Base-by-base conservation (phyloP, 2,888 invertebrate species). In the Notocelia uddmanniana region DNA sequence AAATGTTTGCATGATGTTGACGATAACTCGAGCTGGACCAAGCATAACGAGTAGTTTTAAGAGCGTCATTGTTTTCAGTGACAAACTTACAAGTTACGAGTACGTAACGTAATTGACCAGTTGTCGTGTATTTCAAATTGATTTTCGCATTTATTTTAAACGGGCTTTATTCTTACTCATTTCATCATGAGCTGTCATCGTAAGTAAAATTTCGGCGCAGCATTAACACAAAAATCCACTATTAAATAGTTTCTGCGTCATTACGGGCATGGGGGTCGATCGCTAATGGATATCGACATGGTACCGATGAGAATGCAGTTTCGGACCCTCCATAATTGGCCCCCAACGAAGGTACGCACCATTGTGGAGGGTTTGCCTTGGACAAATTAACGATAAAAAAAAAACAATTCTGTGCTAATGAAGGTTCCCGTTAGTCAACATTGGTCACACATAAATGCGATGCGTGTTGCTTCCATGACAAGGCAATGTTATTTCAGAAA, bases 251-350 rank as follows among this genome's bases (percentile, higher is more conserved):
- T 79, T 76, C 75, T 76, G 68, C 79, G 79, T 80, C 80, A 80
- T 77, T 78, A 77, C 74, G 64, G 63, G 66, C 73, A 77, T 74
- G 74, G 76, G 74, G 75, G 75, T 76, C 68, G 74, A 68, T 63
- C 60, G 50, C 82, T 86, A 87, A 88, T 88, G 86, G 85, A 84
- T 84, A 85, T 83, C 82, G 82, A 83, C 82, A 84, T 80, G 81
- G 83, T 77, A 74, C 74, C 83, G 83, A 85, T 89, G 89, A 89
- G 84, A 79, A 79, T 80, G 88, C 88, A 87, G 73, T 80, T 83
- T 81, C 77, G 73, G 75, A 74, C 77, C 76, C 78, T 77, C 75
- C 75, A 23, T 76, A 80, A 80, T 79, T 78, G 83, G 77, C 76
- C 80, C 73, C 75, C 70, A 54, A 63, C 69, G 69, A 60, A 26